Conservation (phyloP, 2,113 vertebrate genomes). For the Laticauda laticaudata region DNA sequence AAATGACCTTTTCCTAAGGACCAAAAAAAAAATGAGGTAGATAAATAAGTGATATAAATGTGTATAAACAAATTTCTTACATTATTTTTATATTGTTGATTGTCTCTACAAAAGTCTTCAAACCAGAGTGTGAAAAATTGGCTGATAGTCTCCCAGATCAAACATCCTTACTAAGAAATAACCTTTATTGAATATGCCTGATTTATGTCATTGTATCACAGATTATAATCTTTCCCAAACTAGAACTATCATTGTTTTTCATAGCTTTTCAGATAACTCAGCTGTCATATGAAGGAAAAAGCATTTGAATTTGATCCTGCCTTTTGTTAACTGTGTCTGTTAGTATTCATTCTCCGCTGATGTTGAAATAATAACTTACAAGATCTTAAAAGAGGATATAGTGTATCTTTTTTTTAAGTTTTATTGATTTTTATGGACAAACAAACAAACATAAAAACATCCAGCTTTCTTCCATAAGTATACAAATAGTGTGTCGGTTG, state of each 20-base stretch:
- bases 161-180: slow-evolving; percentile 5
- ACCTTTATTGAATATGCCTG: not conserved
- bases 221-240: slow-evolving; percentile 21
- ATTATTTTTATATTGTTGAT: not conserved
- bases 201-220: not conserved
- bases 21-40: not conserved
- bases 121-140: not conserved
- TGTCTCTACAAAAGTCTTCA: not conserved
- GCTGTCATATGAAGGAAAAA: slow-evolving; percentile 13
- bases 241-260: slow-evolving; percentile 22
- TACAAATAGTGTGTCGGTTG: too few relatives aligned
- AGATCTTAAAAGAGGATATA: slow-evolving; percentile 26
- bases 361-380: slow-evolving; percentile 45
- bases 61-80: not conserved
- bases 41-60: not conserved
- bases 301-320: slow-evolving; percentile 10
- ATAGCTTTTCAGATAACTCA: slow-evolving; percentile 22
- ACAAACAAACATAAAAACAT: too few relatives aligned
- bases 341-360: not conserved
- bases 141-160: not conserved
- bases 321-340: slow-evolving; percentile 16
- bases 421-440: too few relatives aligned
- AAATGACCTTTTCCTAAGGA: not conserved
- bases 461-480: too few relatives aligned
- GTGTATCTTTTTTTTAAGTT: too few relatives aligned